Conservation (phyloP, 2,888 invertebrate species). For the Xestia c-nigrum region DNA sequence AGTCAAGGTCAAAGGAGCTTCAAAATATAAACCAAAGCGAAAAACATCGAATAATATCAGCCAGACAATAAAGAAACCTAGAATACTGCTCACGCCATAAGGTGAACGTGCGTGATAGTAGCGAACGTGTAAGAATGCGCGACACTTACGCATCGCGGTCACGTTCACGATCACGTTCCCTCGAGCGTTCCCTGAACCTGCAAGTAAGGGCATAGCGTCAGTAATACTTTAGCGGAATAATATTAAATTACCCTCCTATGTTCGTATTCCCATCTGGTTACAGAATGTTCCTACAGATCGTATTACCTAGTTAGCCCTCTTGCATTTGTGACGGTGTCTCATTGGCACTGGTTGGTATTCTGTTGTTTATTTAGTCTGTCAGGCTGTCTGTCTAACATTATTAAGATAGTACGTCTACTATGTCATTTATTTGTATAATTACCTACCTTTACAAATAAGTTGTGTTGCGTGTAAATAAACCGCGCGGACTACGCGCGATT, state of each 20-base stretch:
- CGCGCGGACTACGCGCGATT: background rate
- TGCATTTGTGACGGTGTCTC: constrained; percentile 8
- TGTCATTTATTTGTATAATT: background rate
- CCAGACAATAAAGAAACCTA: constrained; percentile 35
- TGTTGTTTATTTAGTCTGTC: background rate
- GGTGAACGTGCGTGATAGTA: constrained; percentile 55
- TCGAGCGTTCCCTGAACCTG: constrained; percentile 93
- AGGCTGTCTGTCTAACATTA: background rate
- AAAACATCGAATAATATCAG: constrained; percentile 42
- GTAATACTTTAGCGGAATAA: constrained; percentile 50
- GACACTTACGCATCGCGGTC: constrained; percentile 91
- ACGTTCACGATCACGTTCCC: constrained; percentile 92
- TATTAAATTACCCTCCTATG: constrained; percentile 17
- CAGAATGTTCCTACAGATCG: constrained; percentile 4
- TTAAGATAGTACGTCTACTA: background rate
- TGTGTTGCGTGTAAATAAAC: background rate
- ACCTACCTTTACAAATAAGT: background rate
- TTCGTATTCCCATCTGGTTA: background rate
- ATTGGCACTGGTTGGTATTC: background rate
- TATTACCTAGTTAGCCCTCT: constrained; percentile 34
- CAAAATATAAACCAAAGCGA: constrained; percentile 36
- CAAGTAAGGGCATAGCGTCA: constrained; percentile 77
- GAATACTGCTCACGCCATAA: constrained; percentile 42
- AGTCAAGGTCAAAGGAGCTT: constrained; percentile 11
- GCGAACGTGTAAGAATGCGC: constrained; percentile 59